A percentile compares a stretch with the other conserved stretches of the same genome.
These are phyloP conservation scores for Antigone vipio DNA, from an alignment of 2,113 vertebrate genomes.

Conservation along the genomic window DNA sequence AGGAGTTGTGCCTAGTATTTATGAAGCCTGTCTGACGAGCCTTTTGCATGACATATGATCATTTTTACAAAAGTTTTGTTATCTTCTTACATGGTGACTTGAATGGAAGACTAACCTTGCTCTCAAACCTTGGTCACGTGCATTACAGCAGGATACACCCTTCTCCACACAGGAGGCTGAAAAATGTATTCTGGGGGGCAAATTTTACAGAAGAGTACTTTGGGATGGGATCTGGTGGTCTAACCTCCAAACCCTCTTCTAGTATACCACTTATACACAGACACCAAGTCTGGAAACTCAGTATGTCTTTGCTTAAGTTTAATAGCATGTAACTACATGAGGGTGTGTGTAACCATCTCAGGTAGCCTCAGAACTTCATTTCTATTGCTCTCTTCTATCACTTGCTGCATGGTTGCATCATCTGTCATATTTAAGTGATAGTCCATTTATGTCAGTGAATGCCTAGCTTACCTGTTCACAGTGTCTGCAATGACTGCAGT, in stretches of 20 bases:
- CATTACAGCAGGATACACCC: not conserved
- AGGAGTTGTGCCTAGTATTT: rapidly evolving
- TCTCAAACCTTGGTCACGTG: rapidly evolving
- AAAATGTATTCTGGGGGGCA: not conserved
- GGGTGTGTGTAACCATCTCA: too few relatives aligned
- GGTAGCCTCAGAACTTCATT: not conserved
- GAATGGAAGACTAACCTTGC: not conserved
- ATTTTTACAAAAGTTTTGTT: not conserved
- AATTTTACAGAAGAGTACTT: not conserved
- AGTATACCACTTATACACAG: not conserved
- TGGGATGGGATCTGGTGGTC: not conserved
- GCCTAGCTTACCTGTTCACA: not conserved
- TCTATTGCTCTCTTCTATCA: not conserved
- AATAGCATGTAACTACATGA: not conserved
- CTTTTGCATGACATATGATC: not conserved
- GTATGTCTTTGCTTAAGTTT: not conserved
- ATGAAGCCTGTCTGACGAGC: not conserved
- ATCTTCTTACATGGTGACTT: too few relatives aligned
- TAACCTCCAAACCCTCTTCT: not conserved
- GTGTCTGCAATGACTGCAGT: not conserved
- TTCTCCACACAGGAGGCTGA: not conserved
- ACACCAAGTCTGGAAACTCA: not conserved
- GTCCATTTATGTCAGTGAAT: too few relatives aligned
- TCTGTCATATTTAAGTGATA: not conserved
- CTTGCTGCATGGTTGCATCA: rapidly evolving